Conservation (phyloP, 2,888 invertebrate genomes). For the Hetaerina titia region DNA sequence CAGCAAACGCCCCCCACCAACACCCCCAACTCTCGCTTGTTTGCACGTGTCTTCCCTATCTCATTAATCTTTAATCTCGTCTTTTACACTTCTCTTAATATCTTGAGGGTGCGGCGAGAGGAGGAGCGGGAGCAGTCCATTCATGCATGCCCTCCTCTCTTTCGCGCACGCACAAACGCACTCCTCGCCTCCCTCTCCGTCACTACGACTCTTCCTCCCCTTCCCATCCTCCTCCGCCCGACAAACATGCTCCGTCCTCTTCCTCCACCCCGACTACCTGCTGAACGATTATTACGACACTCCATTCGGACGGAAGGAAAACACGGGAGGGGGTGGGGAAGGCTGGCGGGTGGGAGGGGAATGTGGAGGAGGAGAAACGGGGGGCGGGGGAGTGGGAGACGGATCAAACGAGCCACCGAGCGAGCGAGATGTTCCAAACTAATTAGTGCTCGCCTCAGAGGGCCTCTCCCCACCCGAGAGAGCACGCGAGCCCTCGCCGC, state of each 20-base stretch:
- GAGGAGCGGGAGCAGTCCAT: background rate
- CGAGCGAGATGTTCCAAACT: conserved; percentile 45
- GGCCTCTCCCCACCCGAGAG: background rate
- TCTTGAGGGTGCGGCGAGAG: background rate
- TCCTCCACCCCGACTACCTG: background rate
- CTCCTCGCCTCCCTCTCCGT: background rate
- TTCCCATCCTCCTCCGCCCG: background rate
- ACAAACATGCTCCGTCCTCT: background rate
- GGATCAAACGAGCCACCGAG: background rate
- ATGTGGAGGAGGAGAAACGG: background rate
- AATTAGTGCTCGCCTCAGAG: conserved; percentile 41
- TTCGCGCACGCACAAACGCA: background rate
- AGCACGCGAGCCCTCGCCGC: background rate
- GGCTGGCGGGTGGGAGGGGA: background rate
- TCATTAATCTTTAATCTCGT: conserved; percentile 28
- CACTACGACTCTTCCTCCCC: background rate
- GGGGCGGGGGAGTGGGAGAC: background rate
- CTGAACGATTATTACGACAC: conserved; percentile 12
- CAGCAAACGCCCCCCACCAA: background rate
- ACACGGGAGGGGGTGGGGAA: background rate
- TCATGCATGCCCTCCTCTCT: background rate
- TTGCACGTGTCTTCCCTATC: conserved; percentile 60
- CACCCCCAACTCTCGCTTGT: conserved; percentile 19
- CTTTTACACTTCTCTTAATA: conserved; percentile 39
- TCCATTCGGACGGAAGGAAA: background rate